Evolutionary conservation across 2,888 invertebrate genomes (phyloP), one percentile per base, ranked within the genome.

Genomic region (Myathropa florea): DNA sequence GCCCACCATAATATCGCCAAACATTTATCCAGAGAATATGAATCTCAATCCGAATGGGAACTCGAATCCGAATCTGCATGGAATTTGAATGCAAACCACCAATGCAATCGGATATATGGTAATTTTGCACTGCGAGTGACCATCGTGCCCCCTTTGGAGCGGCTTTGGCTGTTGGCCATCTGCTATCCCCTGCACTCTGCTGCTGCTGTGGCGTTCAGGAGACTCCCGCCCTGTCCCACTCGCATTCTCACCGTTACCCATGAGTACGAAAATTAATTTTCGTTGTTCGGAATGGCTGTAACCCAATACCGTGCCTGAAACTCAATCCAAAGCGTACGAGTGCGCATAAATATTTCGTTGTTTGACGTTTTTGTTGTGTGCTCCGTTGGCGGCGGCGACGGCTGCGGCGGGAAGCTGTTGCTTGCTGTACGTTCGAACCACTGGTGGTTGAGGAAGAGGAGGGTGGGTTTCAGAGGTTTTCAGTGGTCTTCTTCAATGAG

Each of bases 211-310:
- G n/a, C n/a, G n/a, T n/a, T n/a, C n/a, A n/a, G 46, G 46, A 6
- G 14, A 14, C 39, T 63, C 73, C 53, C 36, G 14, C 73, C 64
- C 64, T 26, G 26, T 46, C 23, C 53, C 30, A 60, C 65, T 36
- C 24, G 77, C 46, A 10, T 53, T 63, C 53, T 67, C 76, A 72
- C 72, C 67, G 82, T 81, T 81, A 70, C 85, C 84, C 80, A 71
- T 84, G 85, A 68, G 81, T 81, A 81, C 81, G 81, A 81, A 85
- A 85, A 85, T 84, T 77, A 81, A 85, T 85, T 81, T 57, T 85
- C 76, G 84, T 84, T 81, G 80, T 84, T 84, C 76, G 76, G 80
- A 75, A 83, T 75, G 60, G 23, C 46, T 81, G 85, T 85, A 85
- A 85, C 72, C 63, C 30, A 81, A 85, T 36, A 77, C 72, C 72